Percentiles rank a stretch among this genome's conserved stretches.
phyloP scores from a whole-genome alignment of 2,113 vertebrate genomes.

The Myotis davidii region DNA sequence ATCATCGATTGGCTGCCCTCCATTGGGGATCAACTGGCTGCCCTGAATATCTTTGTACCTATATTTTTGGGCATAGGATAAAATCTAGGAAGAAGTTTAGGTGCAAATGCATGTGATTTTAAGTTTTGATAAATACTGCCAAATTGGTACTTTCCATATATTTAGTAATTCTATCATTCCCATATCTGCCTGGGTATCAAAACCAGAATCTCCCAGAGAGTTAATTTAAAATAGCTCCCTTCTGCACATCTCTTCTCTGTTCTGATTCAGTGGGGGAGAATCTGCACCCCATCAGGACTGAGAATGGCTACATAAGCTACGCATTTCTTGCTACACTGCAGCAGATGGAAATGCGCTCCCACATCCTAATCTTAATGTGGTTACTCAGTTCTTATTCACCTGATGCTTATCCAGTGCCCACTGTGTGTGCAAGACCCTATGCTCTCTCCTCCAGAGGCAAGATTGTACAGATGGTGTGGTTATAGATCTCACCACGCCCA shows the following conservation, averaged over 20 bases:
- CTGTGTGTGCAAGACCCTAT: neutral
- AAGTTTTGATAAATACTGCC: slow-evolving; percentile 4
- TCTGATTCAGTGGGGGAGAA: neutral
- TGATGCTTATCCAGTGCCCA: slow-evolving; percentile 21
- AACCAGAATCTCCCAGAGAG: neutral
- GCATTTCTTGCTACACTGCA: slow-evolving; percentile 30
- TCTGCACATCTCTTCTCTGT: neutral
- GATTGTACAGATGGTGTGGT: neutral
- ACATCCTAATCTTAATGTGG: neutral
- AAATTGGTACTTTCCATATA: neutral
- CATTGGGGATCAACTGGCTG: neutral
- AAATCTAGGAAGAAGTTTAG: neutral
- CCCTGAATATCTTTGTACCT: neutral
- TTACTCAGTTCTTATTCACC: slow-evolving; percentile 45
- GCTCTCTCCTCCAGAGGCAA: neutral
- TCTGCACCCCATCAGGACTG: neutral
- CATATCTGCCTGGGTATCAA: neutral
- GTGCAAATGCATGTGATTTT: neutral
- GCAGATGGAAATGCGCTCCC: neutral
- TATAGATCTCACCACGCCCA: neutral
- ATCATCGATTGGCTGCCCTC: no score
- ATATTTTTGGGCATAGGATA: neutral
- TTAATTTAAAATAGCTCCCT: neutral
- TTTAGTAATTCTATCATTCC: neutral
- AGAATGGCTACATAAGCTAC: neutral